Percentiles rank a stretch among this genome's conserved stretches.
These are phyloP conservation scores for Leucophenga maculata DNA, from an alignment of 2,888 invertebrate genomes.

Conservation along the genomic window DNA sequence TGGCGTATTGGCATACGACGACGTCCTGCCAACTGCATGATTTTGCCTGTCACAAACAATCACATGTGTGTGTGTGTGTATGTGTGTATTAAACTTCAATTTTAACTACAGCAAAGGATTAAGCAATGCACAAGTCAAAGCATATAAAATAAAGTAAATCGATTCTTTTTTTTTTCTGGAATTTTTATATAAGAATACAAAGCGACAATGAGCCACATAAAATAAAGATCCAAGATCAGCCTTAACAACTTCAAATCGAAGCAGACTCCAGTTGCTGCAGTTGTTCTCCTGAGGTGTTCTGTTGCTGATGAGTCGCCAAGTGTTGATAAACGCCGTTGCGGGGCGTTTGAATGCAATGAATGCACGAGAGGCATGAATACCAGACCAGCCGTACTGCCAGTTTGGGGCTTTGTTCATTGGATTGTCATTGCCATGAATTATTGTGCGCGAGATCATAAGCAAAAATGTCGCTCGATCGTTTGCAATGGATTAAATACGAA, in stretches of 20 bases:
- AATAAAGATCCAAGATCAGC: slow-evolving; percentile 15
- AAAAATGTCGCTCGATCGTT: slow-evolving; percentile 49
- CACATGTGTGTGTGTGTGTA: neutral
- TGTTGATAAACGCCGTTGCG: slow-evolving; percentile 17
- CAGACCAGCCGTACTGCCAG: neutral
- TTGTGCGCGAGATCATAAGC: slow-evolving; percentile 41
- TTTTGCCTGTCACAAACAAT: slow-evolving; percentile 18
- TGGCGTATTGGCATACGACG: slow-evolving; percentile 17
- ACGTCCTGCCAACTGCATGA: slow-evolving; percentile 19
- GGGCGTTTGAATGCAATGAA: slow-evolving; percentile 6
- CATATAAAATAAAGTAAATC: slow-evolving; percentile 21
- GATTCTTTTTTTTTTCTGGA: no score
- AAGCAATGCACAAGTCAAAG: slow-evolving; percentile 27
- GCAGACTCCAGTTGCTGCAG: neutral
- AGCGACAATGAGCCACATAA: slow-evolving; percentile 30
- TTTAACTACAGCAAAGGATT: slow-evolving; percentile 23
- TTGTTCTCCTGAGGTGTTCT: neutral
- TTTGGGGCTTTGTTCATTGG: slow-evolving; percentile 9
- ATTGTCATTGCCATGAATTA: slow-evolving; percentile 38
- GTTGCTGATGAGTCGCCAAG: neutral
- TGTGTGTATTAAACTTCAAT: neutral
- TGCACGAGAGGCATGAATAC: slow-evolving; percentile 5
- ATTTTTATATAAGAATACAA: slow-evolving; percentile 20
- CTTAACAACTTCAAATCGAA: slow-evolving; percentile 1
- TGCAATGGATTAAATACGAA: slow-evolving; percentile 27